These are phyloP conservation scores for Schlechtendalia chinensis DNA, from an alignment of 1,140 invertebrate genomes.

Conservation along the genomic window DNA sequence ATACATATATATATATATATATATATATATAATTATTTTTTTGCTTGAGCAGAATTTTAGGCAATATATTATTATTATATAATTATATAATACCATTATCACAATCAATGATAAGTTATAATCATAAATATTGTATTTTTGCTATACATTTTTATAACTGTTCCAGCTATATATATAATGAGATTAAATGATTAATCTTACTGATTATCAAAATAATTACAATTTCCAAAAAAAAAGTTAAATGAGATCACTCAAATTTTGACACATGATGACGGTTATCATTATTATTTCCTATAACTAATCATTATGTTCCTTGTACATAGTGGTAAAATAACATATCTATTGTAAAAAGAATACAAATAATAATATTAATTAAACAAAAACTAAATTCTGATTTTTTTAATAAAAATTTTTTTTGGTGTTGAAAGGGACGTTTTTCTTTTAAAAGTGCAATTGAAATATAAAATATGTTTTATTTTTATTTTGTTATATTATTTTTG, in stretches of 20 bases:
- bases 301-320: constrained; percentile 46
- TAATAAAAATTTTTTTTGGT: constrained; percentile 27
- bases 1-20: background rate
- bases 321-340: constrained; percentile 35
- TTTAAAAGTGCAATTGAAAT: constrained; percentile 45
- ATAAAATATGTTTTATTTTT: constrained; percentile 25
- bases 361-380: background rate
- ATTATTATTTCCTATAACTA: constrained; percentile 25
- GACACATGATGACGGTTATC: constrained; percentile 2
- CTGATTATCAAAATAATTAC: background rate
- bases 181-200: background rate
- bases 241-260: constrained; percentile 4
- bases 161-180: background rate
- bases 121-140: constrained; percentile 44
- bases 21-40: constrained; percentile 3
- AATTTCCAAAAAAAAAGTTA: background rate
- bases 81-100: background rate
- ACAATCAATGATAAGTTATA: constrained; percentile 14
- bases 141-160: constrained; percentile 16
- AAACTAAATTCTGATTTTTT: background rate
- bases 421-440: constrained; percentile 20
- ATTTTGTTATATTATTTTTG: constrained; percentile 35
- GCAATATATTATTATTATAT: constrained; percentile 14
- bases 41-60: constrained; percentile 27
- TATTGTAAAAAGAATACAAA: constrained; percentile 20